Evolutionary conservation across 2,888 invertebrate genomes (phyloP).

Genomic region (Caenorhabditis doughertyi): DNA sequence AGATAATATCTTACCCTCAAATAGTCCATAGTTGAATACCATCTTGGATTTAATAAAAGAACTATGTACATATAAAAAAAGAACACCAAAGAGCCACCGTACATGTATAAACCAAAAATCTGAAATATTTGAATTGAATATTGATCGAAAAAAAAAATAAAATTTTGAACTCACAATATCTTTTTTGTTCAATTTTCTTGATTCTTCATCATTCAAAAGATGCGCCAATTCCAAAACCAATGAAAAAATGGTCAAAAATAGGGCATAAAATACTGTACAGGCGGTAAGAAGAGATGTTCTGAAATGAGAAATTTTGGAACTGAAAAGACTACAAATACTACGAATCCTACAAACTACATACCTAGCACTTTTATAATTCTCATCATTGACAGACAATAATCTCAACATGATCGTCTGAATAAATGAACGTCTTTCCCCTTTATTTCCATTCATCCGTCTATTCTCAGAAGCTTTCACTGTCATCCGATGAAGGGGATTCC

Average conservation of each 20-base stretch:
- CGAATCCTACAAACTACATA: background rate
- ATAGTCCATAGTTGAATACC: constrained; percentile 71
- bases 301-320: constrained; percentile 8
- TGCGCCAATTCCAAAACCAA: constrained; percentile 80
- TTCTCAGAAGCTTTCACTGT: constrained; percentile 41
- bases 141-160: background rate
- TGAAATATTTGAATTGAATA: constrained; percentile 32
- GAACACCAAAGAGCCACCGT: constrained; percentile 77
- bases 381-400: constrained; percentile 42
- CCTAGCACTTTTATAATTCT: constrained; percentile 33
- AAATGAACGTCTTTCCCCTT: constrained; percentile 19
- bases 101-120: constrained; percentile 81
- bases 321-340: background rate
- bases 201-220: constrained; percentile 75
- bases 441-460: background rate
- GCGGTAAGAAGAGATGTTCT: constrained; percentile 77
- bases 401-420: constrained; percentile 49
- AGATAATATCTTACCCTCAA: too few species aligned
- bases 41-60: constrained; percentile 77
- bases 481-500: too few species aligned
- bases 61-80: constrained; percentile 80
- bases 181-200: constrained; percentile 73
- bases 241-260: constrained; percentile 78
- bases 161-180: constrained; percentile 77
- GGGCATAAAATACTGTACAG: constrained; percentile 75